phyloP scores from a whole-genome alignment of 1,140 invertebrate species.

The Heliconius melpomene region DNA sequence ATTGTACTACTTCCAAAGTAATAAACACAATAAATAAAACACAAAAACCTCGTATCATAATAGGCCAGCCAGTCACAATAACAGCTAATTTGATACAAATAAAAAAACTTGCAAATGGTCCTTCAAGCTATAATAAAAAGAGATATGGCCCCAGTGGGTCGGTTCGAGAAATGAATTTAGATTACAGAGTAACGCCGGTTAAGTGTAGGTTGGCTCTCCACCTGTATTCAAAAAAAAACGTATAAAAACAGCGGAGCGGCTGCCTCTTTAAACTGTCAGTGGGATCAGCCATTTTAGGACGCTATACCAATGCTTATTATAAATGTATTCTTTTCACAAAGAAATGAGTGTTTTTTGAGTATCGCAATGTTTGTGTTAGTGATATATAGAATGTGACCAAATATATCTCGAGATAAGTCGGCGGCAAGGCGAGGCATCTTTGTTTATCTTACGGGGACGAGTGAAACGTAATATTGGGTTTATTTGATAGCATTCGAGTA shows the following conservation, averaged over 20 bases:
- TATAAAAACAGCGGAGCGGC: constrained; percentile 53
- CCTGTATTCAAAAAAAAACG: constrained; percentile 72
- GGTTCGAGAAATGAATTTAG: constrained; percentile 80
- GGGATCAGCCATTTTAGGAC: constrained; percentile 49
- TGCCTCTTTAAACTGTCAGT: constrained; percentile 53
- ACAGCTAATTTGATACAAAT: constrained; percentile 79
- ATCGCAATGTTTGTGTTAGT: constrained; percentile 24
- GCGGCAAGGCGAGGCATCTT: not conserved
- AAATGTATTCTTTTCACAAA: constrained; percentile 48
- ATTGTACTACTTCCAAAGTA: not conserved
- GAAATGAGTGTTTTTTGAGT: constrained; percentile 24
- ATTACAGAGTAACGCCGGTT: constrained; percentile 79
- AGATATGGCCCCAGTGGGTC: constrained; percentile 72
- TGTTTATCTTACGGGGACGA: not conserved
- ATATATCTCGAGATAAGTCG: constrained; percentile 17
- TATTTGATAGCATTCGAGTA: not conserved
- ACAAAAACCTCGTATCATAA: constrained; percentile 65
- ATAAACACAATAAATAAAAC: constrained; percentile 10
- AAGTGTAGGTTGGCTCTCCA: constrained; percentile 75
- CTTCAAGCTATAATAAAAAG: constrained; percentile 78
- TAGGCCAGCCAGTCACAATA: constrained; percentile 64
- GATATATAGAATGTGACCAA: constrained; percentile 18
- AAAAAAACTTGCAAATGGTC: constrained; percentile 77
- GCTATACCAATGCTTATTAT: constrained; percentile 51
- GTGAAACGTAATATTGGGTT: not conserved